Conservation (phyloP, 2,888 invertebrate genomes). For the Nomada goodeniana region DNA sequence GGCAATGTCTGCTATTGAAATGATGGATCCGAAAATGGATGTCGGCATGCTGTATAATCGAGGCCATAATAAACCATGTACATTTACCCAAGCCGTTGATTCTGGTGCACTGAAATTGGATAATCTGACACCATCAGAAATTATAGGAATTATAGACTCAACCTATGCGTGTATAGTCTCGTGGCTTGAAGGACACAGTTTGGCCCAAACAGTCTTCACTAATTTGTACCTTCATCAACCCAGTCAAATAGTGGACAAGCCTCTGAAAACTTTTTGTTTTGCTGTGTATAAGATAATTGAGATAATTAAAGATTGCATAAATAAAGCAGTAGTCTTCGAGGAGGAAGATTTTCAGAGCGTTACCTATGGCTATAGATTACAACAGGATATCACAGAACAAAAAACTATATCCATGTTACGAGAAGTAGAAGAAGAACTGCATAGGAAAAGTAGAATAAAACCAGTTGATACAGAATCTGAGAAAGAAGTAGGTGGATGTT, state of each 20-base stretch:
- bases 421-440: slow-evolving; percentile 96
- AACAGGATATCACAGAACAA: slow-evolving; percentile 92
- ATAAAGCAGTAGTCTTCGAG: slow-evolving; percentile 94
- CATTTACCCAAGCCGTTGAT: slow-evolving; percentile 94
- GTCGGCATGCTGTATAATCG: slow-evolving; percentile 98
- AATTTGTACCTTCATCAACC: slow-evolving; percentile 98
- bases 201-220: slow-evolving; percentile 98
- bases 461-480: slow-evolving; percentile 84
- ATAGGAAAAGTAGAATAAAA: slow-evolving; percentile 88
- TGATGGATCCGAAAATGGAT: slow-evolving; percentile 99
- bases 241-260: slow-evolving; percentile 91
- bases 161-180: slow-evolving; percentile 97
- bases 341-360: slow-evolving; percentile 99
- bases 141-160: slow-evolving; percentile 97
- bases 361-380: slow-evolving; percentile 94
- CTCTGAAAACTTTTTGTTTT: slow-evolving; percentile 94
- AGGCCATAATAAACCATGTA: slow-evolving; percentile 92
- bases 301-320: slow-evolving; percentile 94
- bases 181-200: slow-evolving; percentile 98
- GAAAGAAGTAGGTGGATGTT: slow-evolving; percentile 80
- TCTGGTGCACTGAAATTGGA: slow-evolving; percentile 92
- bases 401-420: slow-evolving; percentile 92
- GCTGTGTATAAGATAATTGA: slow-evolving; percentile 95
- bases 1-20: slow-evolving; percentile 99
- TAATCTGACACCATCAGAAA: slow-evolving; percentile 90